Base-by-base conservation (phyloP, 1,140 invertebrate species). In the Solenopsis invicta region DNA sequence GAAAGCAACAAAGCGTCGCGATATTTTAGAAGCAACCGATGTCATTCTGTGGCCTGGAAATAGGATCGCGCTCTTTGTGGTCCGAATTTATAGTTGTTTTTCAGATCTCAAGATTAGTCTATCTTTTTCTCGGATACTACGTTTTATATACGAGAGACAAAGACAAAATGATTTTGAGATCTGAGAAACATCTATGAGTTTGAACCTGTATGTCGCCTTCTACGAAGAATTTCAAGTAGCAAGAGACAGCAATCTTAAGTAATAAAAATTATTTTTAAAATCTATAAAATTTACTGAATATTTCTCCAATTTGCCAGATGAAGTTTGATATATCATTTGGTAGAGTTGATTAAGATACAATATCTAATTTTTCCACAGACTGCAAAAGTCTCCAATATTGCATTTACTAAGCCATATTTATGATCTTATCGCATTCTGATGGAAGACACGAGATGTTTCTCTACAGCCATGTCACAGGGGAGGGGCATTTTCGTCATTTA, bases 381-480 rank as follows among this genome's bases (percentile, higher is more conserved):
- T 69, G 45, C n/a, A 54, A 41, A 41, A 80, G 50, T 69, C 54
- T 66, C 48, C 24, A 78, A 78, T 66, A 52, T 18, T 78, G 77
- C 77, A 81, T 81, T 81, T 81, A 81, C 3, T 66, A 81, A 34
- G 56, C 62, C 16, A 71, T 54, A 56, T 69, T 56, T 71, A 41
- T 50, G 21, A 54, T 71, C 77, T 81, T 81, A 71, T 81, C 24
- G 34, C 48, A 71, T 41, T 56, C 64, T 71, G 21, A 34, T 18
- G 50, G 64, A 34, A 54, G 34, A 54, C 64, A 81, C 16, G 21
- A 29, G 29, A 71, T 4, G 21, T 69, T 54, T 81, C 64, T 81
- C 78, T 71, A 71, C 50, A 52, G 67, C 69, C 69, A 84, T 74
- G 80, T 84, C 45, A 74, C 69, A 50, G 80, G 54, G 75, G 80